Percentiles rank a stretch among this genome's conserved stretches.
Conservation (phyloP, 2,113 vertebrate species). For the Sylvia atricapilla region DNA sequence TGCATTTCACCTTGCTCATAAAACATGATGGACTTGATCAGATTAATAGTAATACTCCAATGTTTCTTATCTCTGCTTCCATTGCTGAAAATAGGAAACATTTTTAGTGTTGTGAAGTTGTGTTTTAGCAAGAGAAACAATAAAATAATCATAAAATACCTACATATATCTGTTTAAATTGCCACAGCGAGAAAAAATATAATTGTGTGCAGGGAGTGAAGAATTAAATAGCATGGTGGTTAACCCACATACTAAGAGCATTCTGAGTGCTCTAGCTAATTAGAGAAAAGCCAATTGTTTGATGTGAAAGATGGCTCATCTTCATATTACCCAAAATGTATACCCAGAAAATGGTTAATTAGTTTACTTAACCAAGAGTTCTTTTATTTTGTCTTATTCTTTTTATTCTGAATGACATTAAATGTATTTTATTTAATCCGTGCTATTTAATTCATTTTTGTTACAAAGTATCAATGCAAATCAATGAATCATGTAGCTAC, state of each 20-base stretch:
- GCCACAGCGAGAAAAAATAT: background rate
- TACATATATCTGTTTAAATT: background rate
- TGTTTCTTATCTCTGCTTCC: background rate
- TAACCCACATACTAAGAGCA: slow-evolving; percentile 13
- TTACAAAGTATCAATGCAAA: slow-evolving; percentile 57
- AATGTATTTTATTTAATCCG: slow-evolving; percentile 63
- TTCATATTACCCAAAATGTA: background rate
- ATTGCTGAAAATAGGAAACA: background rate
- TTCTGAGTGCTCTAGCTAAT: slow-evolving; percentile 33
- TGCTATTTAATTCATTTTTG: slow-evolving; percentile 60
- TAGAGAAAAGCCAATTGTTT: slow-evolving; percentile 46
- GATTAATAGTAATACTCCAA: background rate
- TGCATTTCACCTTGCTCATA: background rate
- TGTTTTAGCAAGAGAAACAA: background rate
- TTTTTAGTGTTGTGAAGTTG: background rate
- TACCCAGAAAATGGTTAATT: slow-evolving; percentile 66
- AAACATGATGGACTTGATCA: background rate
- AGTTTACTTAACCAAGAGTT: slow-evolving; percentile 71
- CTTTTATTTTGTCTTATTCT: slow-evolving; percentile 60
- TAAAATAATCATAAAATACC: background rate
- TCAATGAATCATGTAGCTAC: slow-evolving; percentile 48
- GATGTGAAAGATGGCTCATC: slow-evolving; percentile 31
- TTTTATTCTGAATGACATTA: slow-evolving; percentile 52
- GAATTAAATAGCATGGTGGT: slow-evolving; percentile 18
- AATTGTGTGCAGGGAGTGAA: background rate